A percentile compares a stretch with the other conserved stretches of the same genome.
Evolutionary conservation across 1,140 invertebrate genomes (phyloP).

Genomic region (Bombyx mandarina): DNA sequence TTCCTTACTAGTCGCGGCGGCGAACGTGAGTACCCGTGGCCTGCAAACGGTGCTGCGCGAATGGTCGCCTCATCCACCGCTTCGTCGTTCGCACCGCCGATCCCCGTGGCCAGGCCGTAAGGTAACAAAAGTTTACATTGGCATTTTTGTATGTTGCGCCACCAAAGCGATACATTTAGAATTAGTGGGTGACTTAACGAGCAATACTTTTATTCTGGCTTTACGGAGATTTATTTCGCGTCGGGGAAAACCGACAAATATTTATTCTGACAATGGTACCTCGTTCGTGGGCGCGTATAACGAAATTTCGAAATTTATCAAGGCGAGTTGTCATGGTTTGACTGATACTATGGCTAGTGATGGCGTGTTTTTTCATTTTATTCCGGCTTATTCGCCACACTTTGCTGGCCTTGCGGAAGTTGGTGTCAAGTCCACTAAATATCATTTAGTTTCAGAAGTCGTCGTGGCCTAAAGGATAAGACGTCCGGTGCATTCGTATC

Average conservation of each 20-base stretch:
- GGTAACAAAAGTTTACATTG: constrained; percentile 1
- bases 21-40: too few relatives aligned
- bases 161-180: constrained; percentile 13
- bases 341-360: constrained; percentile 11
- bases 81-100: too few relatives aligned
- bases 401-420: too few relatives aligned
- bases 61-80: too few relatives aligned
- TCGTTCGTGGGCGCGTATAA: constrained; percentile 15
- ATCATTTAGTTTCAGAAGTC: constrained; percentile 20
- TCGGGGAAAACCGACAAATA: constrained; percentile 24
- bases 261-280: constrained; percentile 25
- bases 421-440: too few relatives aligned
- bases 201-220: constrained; percentile 14
- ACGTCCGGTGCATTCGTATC: too few relatives aligned
- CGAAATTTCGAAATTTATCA: constrained; percentile 14
- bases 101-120: too few relatives aligned
- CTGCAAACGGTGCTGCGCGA: too few relatives aligned
- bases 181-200: constrained; percentile 23
- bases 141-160: background rate
- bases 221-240: constrained; percentile 14
- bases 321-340: constrained; percentile 11
- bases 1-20: too few relatives aligned
- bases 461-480: too few relatives aligned
- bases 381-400: constrained; percentile 35
- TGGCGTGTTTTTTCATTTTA: constrained; percentile 39